Evolutionary conservation across 2,888 invertebrate genomes (phyloP), one percentile per base, ranked within the genome.

Genomic region (Platycheirus rosarum): DNA sequence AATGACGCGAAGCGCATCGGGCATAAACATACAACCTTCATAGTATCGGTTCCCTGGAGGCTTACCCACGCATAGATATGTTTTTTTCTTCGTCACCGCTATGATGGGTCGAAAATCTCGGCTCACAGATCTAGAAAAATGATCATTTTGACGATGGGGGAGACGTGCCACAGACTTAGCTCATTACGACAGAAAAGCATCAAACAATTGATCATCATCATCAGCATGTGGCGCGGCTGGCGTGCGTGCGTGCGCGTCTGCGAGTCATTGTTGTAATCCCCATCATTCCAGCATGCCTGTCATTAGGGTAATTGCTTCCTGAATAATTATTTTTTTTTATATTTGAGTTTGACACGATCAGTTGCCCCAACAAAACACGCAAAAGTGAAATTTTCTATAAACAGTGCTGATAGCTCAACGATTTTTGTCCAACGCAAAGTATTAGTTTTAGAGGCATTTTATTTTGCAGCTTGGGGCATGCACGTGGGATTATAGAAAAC

Each of bases 261-360:
- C 63, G 37, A 55, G 35, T 49, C 55, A 35, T 16, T 60, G 49
- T 16, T 51, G 55, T 63, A 79, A 44, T 70, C 53, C 75, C 51
- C 69, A 80, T 65, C 46, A 48, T 46, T 62, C 60, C 65, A 20
- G 60, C 29, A 37, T 70, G 70, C 42, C 51, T 44, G 60, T 60
- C 42, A 53, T 80, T 76, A 62, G 66, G 62, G 70, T 53, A 53
- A 80, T 80, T 80, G 70, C 76, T 80, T 80, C 80, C 80, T 80
- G 76, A 80, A 80, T 76, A 76, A 80, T 80, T 80, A 71, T 37
- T 46, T 60, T 75, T 75, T 53, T 35, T 60, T 66, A 23, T 14
- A 53, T 44, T 26, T 9, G 13, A 9, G 60, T 44, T 44, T 63
- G 55, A 69, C 60, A 40, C 70, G 76, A 71, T 70, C 70, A 13